Base-by-base conservation (phyloP, 2,888 invertebrate genomes). In the Lamellibrachia columna region DNA sequence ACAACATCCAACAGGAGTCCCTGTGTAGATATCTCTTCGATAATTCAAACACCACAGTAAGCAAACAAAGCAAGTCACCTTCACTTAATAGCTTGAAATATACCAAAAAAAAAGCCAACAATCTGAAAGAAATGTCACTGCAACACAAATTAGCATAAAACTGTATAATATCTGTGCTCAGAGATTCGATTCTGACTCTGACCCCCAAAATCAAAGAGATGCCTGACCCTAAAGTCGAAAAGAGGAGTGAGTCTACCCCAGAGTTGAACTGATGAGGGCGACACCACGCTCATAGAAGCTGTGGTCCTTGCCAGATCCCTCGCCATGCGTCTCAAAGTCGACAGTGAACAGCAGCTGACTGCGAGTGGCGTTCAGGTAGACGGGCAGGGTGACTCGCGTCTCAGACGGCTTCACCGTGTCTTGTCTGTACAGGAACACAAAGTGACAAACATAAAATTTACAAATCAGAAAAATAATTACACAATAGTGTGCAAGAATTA, bases 201-300 rank as follows among this genome's bases (percentile, higher is more conserved):
- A 58, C 58, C 58, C 15, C 8, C 15, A 15, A 40, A 40, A 40
- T 40, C 40, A 40, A 40, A 40, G 40, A 40, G 40, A 40, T 40
- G 40, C 40, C 1, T 40, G 40, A 40, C 40, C 40, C 40, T 40
- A 40, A 40, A 40, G 40, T 40, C 40, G 40, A 40, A 40, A 40
- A 40, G 40, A 40, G 92, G 40, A 40, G 40, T 40, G 40, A 40
- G 40, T 40, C 40, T 40, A 94, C 60, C 96, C 96, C 58, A 96
- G 94, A 91, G 95, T 98, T 91, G 99, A 99, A 52, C 99, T 98
- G 95, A 99, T 97, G 91, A 99, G 97, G 92, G 99, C 99, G 53
- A 99, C 99, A 94, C 99, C 99, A 92, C 99, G 97, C 97, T 99
- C 99, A 97, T 99, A 99, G 97, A 99, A 99, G 93, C 96, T 96